These are phyloP conservation scores for Pristionchus arcanus DNA, from an alignment of 2,888 invertebrate species.

Conservation along the genomic window DNA sequence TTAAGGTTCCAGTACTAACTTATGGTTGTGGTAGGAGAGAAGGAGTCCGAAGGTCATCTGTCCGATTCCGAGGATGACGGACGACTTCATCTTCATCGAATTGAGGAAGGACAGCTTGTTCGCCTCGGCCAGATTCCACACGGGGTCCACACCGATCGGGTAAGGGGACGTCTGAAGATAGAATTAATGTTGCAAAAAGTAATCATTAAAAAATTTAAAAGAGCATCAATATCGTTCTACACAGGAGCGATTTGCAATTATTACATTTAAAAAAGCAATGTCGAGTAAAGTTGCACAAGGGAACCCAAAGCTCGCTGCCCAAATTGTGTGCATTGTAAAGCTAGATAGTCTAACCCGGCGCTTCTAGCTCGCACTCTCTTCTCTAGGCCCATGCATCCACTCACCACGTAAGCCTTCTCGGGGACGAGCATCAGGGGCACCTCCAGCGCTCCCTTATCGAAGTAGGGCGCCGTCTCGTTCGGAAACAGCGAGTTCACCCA, in stretches of 20 bases:
- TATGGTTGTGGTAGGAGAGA: constrained; percentile 84
- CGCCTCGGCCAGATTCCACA: constrained; percentile 74
- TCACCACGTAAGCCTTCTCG: constrained; percentile 61
- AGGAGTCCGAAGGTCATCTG: constrained; percentile 97
- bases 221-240: too few relatives aligned
- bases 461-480: neutral
- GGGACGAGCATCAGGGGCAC: constrained; percentile 67
- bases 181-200: neutral
- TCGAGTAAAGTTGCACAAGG: too few relatives aligned
- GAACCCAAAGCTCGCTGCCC: too few relatives aligned
- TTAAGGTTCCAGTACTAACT: too few relatives aligned
- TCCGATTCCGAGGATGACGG: constrained; percentile 94
- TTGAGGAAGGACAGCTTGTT: constrained; percentile 90
- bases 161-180: constrained; percentile 83
- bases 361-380: too few relatives aligned
- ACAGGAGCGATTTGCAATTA: too few relatives aligned
- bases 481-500: constrained; percentile 83
- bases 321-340: too few relatives aligned
- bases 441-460: constrained; percentile 54
- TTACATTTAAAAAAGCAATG: too few relatives aligned
- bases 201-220: too few relatives aligned
- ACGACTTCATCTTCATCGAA: constrained; percentile 96
- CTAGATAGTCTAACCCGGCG: too few relatives aligned
- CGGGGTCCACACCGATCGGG: constrained; percentile 91
- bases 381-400: too few relatives aligned